Evolutionary conservation across 1,140 invertebrate genomes (phyloP), one percentile per base, ranked within the genome.

Genomic region (Sarcophaga bullata): DNA sequence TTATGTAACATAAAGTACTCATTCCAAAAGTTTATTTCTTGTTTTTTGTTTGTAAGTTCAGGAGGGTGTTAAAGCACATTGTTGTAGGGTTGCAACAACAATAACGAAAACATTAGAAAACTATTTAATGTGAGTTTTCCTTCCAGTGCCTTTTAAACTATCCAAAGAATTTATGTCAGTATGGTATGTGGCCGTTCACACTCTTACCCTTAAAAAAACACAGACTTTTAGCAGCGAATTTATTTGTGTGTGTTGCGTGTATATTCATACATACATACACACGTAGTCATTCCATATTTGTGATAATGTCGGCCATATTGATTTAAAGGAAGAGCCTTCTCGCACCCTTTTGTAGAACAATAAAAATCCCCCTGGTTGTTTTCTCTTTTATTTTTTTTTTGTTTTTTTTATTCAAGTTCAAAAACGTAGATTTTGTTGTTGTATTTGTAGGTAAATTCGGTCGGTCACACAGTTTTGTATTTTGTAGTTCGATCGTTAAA

Each of bases 271-370:
- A 62, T 11, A 62, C 58, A 72, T 25, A 72, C 17, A 11, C n/a
- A 72, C 62, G 37, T 25, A 72, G 6, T 68, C 52, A 15, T 1
- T 15, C 52, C 9, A 72, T 72, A 49, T 49, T 78, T 49, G 50
- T 78, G 52, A 72, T 81, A 49, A 81, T 58, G 81, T 81, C 81
- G 81, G 81, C 81, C 81, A 81, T 81, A 81, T 81, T 81, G 81
- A 81, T 81, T 81, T 81, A 46, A 50, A 68, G 68, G 81, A 37
- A 81, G 48, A 73, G 54, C 54, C 11, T 81, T 81, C 25, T 37
- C 68, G 72, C 81, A 81, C 81, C 81, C 81, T 73, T 81, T 58
- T 81, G 19, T 81, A 52, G 25, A 78, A 50, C 75, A 78, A 78
- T 78, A 78, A 78, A 72, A 78, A 78, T 81, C 68, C 81, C 81